phyloP scores from a whole-genome alignment of 1,140 invertebrate species.

The Drosophila nigromelanica region DNA sequence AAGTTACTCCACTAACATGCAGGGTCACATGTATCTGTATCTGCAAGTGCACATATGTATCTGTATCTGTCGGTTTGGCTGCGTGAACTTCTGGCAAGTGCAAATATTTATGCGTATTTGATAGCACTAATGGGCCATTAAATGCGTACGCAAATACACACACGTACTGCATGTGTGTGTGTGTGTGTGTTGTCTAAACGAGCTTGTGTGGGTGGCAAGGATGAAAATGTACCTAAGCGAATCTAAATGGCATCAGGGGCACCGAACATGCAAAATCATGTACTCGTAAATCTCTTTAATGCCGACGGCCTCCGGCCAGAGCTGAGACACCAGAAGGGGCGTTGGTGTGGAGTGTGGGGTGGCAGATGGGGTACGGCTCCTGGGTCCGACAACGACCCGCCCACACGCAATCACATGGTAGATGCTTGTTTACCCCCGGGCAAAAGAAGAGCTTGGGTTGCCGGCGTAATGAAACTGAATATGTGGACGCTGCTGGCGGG shows the following conservation, averaged over 20 bases:
- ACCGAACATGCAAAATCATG: slow-evolving; percentile 82
- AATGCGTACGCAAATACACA: slow-evolving; percentile 80
- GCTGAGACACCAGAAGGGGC: slow-evolving; percentile 46
- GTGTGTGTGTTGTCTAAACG: slow-evolving; percentile 21
- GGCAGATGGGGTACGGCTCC: slow-evolving; percentile 2
- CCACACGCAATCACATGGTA: slow-evolving; percentile 55
- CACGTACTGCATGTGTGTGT: slow-evolving; percentile 34
- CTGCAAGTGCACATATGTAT: too few relatives aligned
- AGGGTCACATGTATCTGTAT: slow-evolving; percentile 7
- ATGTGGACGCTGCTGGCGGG: slow-evolving; percentile 19
- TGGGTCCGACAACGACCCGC: slow-evolving; percentile 37
- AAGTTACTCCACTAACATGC: slow-evolving; percentile 1
- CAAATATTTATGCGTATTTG: slow-evolving; percentile 82
- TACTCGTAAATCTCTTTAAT: slow-evolving; percentile 82
- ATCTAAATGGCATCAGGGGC: slow-evolving; percentile 81
- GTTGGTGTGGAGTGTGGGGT: slow-evolving; percentile 10
- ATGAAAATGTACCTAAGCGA: slow-evolving; percentile 83
- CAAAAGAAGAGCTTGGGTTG: slow-evolving; percentile 34
- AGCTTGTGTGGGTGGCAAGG: slow-evolving; percentile 52
- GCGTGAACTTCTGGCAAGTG: slow-evolving; percentile 65
- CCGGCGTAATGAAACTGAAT: slow-evolving; percentile 69
- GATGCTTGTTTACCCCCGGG: slow-evolving; percentile 66
- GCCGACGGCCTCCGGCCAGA: slow-evolving; percentile 70
- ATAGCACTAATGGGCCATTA: slow-evolving; percentile 82
- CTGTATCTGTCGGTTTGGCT: slow-evolving; percentile 17